Evolutionary conservation across 2,888 invertebrate genomes (phyloP).

Genomic region (Rhagium mordax): DNA sequence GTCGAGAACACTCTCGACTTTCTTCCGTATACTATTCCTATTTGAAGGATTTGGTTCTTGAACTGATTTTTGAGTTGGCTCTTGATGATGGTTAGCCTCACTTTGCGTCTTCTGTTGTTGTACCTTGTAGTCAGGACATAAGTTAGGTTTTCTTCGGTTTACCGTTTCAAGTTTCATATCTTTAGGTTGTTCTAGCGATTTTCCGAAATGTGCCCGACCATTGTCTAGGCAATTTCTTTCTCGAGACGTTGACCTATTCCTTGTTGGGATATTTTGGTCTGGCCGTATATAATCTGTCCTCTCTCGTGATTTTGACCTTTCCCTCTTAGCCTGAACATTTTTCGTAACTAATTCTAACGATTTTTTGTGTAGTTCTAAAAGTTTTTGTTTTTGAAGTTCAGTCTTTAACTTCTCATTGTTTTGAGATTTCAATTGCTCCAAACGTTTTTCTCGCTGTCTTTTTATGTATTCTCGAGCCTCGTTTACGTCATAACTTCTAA

Average conservation of each 20-base stretch:
- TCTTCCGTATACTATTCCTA: neutral
- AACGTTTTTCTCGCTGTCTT: constrained; percentile 72
- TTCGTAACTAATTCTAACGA: constrained; percentile 69
- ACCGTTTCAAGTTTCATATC: neutral
- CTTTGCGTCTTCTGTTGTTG: neutral
- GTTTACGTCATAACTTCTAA: constrained; percentile 70
- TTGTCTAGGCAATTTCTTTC: constrained; percentile 2
- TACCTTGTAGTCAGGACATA: constrained; percentile 31
- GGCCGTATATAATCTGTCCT: constrained; percentile 41
- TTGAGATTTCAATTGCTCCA: constrained; percentile 66
- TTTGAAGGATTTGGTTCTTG: neutral
- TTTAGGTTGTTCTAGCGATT: constrained; percentile 5
- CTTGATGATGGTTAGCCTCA: neutral
- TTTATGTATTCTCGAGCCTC: constrained; percentile 73
- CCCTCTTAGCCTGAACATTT: constrained; percentile 65
- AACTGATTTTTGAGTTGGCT: neutral
- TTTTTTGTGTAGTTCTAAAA: constrained; percentile 70
- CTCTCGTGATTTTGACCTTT: constrained; percentile 59
- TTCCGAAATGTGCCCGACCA: constrained; percentile 8
- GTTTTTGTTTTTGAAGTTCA: constrained; percentile 69
- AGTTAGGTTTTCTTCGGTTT: constrained; percentile 31
- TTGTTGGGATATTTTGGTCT: constrained; percentile 26
- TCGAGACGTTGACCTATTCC: constrained; percentile 30
- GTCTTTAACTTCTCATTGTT: constrained; percentile 51
- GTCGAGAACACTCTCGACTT: too few relatives aligned